Evolutionary conservation across 2,797 vertebrate species (phyloP).

Genomic region (Fratercula arctica): DNA sequence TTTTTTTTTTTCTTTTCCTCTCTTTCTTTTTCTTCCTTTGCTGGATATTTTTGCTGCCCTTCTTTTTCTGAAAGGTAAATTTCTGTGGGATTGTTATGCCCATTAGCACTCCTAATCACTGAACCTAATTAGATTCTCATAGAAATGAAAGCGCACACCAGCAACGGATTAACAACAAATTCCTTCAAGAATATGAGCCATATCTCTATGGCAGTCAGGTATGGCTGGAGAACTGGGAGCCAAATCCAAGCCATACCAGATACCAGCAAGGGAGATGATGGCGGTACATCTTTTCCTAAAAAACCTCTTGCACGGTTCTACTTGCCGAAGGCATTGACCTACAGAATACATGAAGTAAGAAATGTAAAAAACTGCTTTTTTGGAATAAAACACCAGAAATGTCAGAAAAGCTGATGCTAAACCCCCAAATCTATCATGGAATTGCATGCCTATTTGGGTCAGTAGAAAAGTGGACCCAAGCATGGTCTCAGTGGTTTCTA

Average conservation of each 20-base stretch:
- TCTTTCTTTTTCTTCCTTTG: background rate
- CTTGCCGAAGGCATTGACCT: background rate
- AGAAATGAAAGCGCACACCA: background rate
- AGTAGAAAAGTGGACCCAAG: background rate
- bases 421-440: background rate
- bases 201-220: background rate
- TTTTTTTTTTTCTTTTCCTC: background rate
- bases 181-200: background rate
- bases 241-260: accelerated
- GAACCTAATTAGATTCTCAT: slow-evolving; percentile 21
- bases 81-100: slow-evolving; percentile 38
- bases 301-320: accelerated
- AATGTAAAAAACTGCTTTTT: background rate
- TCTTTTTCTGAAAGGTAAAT: slow-evolving; percentile 20
- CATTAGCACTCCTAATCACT: slow-evolving; percentile 28
- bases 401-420: background rate
- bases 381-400: background rate
- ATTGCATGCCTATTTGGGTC: accelerated
- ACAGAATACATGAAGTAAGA: background rate
- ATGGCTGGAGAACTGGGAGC: background rate
- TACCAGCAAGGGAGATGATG: background rate
- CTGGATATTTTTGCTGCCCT: background rate
- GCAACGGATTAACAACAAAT: slow-evolving; percentile 11
- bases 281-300: background rate
- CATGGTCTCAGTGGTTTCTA: background rate